Percentiles rank a stretch among this genome's conserved stretches.
phyloP scores from a whole-genome alignment of 2,888 invertebrate genomes.

The Lasioglossum malachurum region DNA sequence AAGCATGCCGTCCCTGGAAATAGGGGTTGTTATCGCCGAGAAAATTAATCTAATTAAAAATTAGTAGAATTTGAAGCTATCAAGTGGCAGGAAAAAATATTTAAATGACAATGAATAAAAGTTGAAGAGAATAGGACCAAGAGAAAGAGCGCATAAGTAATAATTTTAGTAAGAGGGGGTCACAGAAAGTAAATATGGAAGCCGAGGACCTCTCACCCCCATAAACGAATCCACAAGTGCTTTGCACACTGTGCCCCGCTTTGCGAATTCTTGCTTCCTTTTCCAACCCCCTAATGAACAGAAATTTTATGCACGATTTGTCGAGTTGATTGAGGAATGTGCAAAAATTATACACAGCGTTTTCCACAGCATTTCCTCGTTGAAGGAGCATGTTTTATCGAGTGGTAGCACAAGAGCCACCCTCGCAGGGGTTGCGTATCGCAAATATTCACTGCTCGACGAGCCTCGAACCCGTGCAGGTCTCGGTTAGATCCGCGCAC shows the following conservation, averaged over 20 bases:
- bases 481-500: not conserved
- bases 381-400: slow-evolving; percentile 15
- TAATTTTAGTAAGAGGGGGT: not conserved
- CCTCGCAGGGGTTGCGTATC: slow-evolving; percentile 1
- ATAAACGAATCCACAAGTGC: not conserved
- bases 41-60: not conserved
- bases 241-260: too few species aligned
- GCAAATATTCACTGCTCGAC: slow-evolving; percentile 11
- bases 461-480: not conserved
- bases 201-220: not conserved
- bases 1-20: not conserved
- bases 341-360: not conserved
- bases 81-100: not conserved
- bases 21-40: not conserved
- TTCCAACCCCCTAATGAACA: not conserved
- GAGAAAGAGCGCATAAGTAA: not conserved
- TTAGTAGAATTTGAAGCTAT: not conserved
- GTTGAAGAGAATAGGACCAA: not conserved
- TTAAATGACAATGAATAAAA: not conserved
- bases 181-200: not conserved
- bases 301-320: not conserved
- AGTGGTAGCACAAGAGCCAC: not conserved
- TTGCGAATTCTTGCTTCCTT: not conserved
- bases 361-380: not conserved
- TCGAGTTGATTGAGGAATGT: not conserved